Base-by-base conservation (phyloP, 2,797 vertebrate species). In the Catostomus latipinnis region DNA sequence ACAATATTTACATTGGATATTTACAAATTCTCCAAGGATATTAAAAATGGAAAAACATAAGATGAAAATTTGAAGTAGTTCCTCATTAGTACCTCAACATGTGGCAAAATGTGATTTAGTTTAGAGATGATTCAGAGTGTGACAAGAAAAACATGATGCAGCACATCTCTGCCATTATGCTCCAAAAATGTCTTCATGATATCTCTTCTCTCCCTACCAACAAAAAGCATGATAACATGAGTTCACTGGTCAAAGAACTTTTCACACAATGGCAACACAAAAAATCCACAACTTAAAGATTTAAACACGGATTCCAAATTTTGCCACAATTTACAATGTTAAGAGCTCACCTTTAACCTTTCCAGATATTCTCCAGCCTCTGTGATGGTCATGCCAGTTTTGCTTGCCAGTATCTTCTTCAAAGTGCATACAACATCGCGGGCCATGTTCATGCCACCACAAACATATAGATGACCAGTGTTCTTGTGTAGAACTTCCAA, bases 111-210 rank as follows among this genome's bases (percentile, higher is more conserved):
- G 45, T 48, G 68, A 46, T 16, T 71, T 16, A 13, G 8, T 18
- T 53, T 22, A 9, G 34, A 34, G 34, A 34, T 34, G 34, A 3
- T 34, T 34, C 34, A 34, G 34, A 34, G 34, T 34, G 34, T 34
- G 34, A 34, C 34, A 4, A 34, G 2, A 4, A 0, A 34, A 34
- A n/a, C 1, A 6, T 6, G 12, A 54, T 43, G 1, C 12, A 14
- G 68, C 1, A 70, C 50, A 45, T 58, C 9, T 52, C 13, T 63
- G 18, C 1, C n/a, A 86, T 1, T 82, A 83, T 43, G 91, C 91
- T 74, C 95, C 93, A 82, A 96, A 96, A 81, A 95, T 94, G 56
- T 96, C 95, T 82, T 95, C 95, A 6, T 96, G 94, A 82, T 95
- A 95, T 75, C 93, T 91, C 80, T 93, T 95, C 76, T 95, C 90